These are phyloP conservation scores for Germaria angustata DNA, from an alignment of 2,888 invertebrate genomes.

Conservation along the genomic window DNA sequence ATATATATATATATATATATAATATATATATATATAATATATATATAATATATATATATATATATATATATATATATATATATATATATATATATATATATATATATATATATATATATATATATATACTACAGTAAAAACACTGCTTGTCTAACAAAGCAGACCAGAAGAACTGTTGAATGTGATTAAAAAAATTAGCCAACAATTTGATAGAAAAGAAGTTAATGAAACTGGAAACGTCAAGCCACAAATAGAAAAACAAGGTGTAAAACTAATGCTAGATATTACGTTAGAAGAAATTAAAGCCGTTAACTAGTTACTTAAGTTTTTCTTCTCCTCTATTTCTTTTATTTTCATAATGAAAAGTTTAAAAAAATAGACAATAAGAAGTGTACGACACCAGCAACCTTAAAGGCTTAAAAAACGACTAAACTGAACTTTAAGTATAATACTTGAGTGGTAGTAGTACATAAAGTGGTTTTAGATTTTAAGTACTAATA, in stretches of 20 bases:
- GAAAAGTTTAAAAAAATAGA: constrained; percentile 34
- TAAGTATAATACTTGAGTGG: constrained; percentile 13
- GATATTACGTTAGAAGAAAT: constrained; percentile 66
- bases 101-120: too few species aligned
- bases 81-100: too few species aligned
- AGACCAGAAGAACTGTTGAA: constrained; percentile 50
- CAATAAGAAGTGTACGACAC: constrained; percentile 58
- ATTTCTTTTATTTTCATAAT: neutral
- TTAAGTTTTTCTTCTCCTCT: constrained; percentile 49
- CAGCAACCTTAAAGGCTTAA: constrained; percentile 63
- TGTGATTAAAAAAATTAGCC: constrained; percentile 45
- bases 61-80: too few species aligned
- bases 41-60: too few species aligned
- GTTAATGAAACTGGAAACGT: constrained; percentile 30
- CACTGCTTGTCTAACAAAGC: constrained; percentile 10
- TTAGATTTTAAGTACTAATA: neutral
- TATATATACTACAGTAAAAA: too few species aligned
- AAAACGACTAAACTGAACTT: neutral
- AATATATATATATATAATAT: too few species aligned
- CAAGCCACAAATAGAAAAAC: constrained; percentile 42
- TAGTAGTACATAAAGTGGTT: constrained; percentile 10
- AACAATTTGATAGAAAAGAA: constrained; percentile 44
- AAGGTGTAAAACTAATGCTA: constrained; percentile 68
- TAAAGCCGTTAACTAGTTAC: constrained; percentile 65
- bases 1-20: too few species aligned